Base-by-base conservation (phyloP, 2,888 invertebrate species). In the Andrena chrysosceles region DNA sequence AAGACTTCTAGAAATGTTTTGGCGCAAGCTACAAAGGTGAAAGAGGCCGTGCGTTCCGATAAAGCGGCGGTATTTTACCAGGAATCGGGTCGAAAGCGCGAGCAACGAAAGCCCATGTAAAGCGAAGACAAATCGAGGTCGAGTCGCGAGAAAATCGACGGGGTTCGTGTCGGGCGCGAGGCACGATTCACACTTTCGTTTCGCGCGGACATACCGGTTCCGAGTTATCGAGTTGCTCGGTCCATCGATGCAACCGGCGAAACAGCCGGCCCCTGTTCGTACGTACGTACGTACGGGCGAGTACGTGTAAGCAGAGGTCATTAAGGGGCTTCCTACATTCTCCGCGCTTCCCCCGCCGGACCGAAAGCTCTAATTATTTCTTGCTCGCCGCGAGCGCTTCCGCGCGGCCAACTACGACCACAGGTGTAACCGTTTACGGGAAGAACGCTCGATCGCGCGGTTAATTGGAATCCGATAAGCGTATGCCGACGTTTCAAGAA, bases 341-440 rank as follows among this genome's bases (percentile, higher is more conserved):
- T 66, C 68, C 62, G 68, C 56, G 64, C 76, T 75, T 81, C 87
- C 82, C 84, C 63, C 63, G 76, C 74, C 63, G 74, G 74, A 54
- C 77, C 87, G 82, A 87, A 86, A 87, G 87, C 86, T 86, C 86
- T 86, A 86, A 86, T 86, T 86, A 86, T 86, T 86, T 87, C 86
- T 86, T 86, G 87, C 87, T 84, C 81, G 68, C 52, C 73, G 77
- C 73, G 87, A 87, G 69, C 82, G 67, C 82, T 83, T 86, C 86
- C 86, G 86, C 72, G 73, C 84, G 78, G 60, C 59, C 73, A 69
- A 77, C 63, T 81, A 74, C 74, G 72, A 69, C 68, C 79, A 84
- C 85, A 86, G 87, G 87, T 85, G 86, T 84, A 86, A 87, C 87
- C 82, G 75, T 80, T 79, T 79, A 74, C 81, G 80, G 74, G 74